phyloP scores from a whole-genome alignment of 2,113 vertebrate species.

The Barbus barbus region DNA sequence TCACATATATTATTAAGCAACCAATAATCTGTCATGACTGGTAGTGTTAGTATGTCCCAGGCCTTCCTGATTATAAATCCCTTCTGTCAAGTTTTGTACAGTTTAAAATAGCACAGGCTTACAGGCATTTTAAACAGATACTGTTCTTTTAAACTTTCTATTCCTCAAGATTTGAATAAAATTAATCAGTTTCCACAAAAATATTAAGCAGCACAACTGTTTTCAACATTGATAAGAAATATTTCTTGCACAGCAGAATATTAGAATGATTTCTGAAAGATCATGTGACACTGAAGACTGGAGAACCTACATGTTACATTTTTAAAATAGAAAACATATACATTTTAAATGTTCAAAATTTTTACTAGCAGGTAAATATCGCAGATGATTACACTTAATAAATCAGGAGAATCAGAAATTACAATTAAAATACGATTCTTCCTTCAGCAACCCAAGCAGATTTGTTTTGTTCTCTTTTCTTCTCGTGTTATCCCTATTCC shows the following conservation, averaged over 20 bases:
- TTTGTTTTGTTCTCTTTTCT: background rate
- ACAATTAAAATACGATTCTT: too few species aligned
- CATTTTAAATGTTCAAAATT: too few species aligned
- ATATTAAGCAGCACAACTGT: background rate
- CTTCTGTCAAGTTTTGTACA: background rate
- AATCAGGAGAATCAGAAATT: too few species aligned
- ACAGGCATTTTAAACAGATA: background rate
- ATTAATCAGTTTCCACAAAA: background rate
- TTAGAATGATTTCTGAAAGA: too few species aligned
- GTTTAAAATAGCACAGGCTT: background rate
- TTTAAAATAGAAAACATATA: too few species aligned
- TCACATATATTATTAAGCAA: conserved; percentile 37
- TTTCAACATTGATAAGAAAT: background rate
- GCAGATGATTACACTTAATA: too few species aligned
- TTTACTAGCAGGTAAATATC: too few species aligned
- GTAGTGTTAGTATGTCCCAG: background rate
- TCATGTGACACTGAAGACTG: background rate
- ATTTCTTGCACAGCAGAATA: background rate
- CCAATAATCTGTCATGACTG: conserved; percentile 40
- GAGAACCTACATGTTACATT: too few species aligned
- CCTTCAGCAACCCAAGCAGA: too few species aligned
- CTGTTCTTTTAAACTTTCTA: background rate
- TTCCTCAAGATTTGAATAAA: background rate
- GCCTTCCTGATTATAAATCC: conserved; percentile 16
- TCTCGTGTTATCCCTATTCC: background rate